These are phyloP conservation scores for Lepidonotus clava DNA, from an alignment of 2,888 invertebrate genomes.

Conservation along the genomic window DNA sequence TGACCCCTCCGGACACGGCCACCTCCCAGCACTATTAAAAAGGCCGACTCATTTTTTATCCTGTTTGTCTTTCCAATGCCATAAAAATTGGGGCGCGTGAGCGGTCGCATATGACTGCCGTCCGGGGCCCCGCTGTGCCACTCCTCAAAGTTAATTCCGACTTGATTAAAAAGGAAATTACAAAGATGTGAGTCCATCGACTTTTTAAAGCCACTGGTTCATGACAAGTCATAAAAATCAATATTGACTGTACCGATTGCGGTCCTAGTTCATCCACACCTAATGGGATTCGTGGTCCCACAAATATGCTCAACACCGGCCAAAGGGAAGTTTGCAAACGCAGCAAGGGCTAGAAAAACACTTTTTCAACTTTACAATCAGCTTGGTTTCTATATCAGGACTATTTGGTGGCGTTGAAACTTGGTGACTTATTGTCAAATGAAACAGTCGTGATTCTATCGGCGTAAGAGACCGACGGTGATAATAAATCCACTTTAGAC, in stretches of 20 bases:
- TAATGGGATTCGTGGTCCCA: conserved; percentile 25
- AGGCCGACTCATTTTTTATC: conserved; percentile 11
- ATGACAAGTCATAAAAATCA: conserved; percentile 50
- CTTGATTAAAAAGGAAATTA: conserved; percentile 54
- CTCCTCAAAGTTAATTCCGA: conserved; percentile 29
- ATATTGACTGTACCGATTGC: conserved; percentile 40
- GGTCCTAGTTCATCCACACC: conserved; percentile 20
- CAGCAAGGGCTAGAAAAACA: too few relatives aligned
- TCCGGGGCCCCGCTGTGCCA: not conserved
- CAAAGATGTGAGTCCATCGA: conserved; percentile 8
- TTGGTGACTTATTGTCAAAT: too few relatives aligned
- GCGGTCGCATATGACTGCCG: conserved; percentile 6
- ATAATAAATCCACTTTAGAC: conserved; percentile 10
- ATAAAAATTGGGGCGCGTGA: conserved; percentile 5
- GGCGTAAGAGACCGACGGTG: too few relatives aligned
- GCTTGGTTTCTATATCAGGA: too few relatives aligned
- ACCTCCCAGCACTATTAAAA: conserved; percentile 27
- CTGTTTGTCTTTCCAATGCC: conserved; percentile 39
- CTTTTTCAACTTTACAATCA: too few relatives aligned
- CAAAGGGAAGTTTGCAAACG: conserved; percentile 20
- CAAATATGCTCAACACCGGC: conserved; percentile 28
- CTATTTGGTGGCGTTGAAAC: too few relatives aligned
- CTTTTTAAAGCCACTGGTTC: conserved; percentile 43
- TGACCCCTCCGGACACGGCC: conserved; percentile 25
- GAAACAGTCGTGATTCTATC: not conserved